Percentiles rank a stretch among this genome's conserved stretches.
Evolutionary conservation across 2,888 invertebrate species (phyloP).

Genomic region (Diarsia brunnea): DNA sequence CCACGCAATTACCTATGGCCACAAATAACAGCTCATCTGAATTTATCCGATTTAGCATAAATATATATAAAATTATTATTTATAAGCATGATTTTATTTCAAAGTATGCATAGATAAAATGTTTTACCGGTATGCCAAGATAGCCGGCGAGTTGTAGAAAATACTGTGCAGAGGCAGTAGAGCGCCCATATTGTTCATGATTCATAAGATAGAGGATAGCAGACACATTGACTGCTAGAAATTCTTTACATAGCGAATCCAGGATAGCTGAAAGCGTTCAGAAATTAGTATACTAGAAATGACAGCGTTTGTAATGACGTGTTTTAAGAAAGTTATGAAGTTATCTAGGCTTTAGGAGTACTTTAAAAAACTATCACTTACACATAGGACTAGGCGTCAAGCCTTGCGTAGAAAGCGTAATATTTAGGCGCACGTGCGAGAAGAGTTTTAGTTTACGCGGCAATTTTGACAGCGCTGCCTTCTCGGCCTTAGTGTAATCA

Average conservation of each 20-base stretch:
- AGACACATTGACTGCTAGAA: slow-evolving; percentile 96
- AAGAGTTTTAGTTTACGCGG: slow-evolving; percentile 93
- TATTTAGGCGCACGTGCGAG: slow-evolving; percentile 93
- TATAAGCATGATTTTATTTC: slow-evolving; percentile 38
- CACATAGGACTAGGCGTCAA: slow-evolving; percentile 95
- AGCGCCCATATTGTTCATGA: slow-evolving; percentile 97
- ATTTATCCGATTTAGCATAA: neutral
- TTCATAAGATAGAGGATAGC: slow-evolving; percentile 98
- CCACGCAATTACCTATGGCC: slow-evolving; percentile 96
- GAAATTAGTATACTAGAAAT: slow-evolving; percentile 70
- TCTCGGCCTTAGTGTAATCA: slow-evolving; percentile 93
- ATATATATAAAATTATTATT: neutral
- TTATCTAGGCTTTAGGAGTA: slow-evolving; percentile 30
- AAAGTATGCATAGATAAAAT: slow-evolving; percentile 70
- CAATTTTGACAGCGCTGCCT: slow-evolving; percentile 92
- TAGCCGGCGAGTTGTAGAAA: slow-evolving; percentile 98
- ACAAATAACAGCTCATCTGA: slow-evolving; percentile 26
- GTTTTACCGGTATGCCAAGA: slow-evolving; percentile 96
- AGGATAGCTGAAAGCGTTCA: slow-evolving; percentile 94
- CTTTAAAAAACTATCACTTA: slow-evolving; percentile 82
- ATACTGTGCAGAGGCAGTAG: slow-evolving; percentile 98
- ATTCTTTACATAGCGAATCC: slow-evolving; percentile 96
- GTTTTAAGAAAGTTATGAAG: slow-evolving; percentile 50
- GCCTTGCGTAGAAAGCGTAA: slow-evolving; percentile 93
- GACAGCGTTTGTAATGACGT: slow-evolving; percentile 50